These are phyloP conservation scores for Enteromius unitaeniatus DNA, from an alignment of 2,797 vertebrate genomes.

Conservation along the genomic window DNA sequence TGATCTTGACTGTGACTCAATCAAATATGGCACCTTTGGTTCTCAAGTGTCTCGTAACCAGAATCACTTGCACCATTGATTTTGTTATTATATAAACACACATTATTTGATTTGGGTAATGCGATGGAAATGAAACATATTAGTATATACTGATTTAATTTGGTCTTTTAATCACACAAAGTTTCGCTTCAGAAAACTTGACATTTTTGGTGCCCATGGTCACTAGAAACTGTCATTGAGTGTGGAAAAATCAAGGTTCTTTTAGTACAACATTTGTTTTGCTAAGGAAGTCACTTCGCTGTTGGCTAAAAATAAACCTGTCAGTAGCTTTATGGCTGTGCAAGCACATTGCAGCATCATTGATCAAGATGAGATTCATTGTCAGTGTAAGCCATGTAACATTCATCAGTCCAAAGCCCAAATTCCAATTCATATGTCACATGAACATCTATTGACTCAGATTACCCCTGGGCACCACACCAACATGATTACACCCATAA, in stretches of 20 bases:
- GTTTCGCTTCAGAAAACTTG: neutral
- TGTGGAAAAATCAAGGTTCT: neutral
- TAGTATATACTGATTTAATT: neutral
- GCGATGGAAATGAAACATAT: neutral
- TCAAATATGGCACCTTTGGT: neutral
- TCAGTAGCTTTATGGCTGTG: slow-evolving; percentile 5
- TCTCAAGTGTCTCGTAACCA: neutral
- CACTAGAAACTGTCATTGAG: neutral
- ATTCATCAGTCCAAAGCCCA: slow-evolving; percentile 36
- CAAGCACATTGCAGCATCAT: slow-evolving; percentile 22
- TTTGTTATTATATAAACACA: neutral
- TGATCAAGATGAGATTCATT: slow-evolving; percentile 25
- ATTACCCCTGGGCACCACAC: slow-evolving; percentile 20
- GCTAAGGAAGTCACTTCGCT: too few relatives aligned
- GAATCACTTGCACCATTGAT: neutral
- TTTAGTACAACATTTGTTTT: neutral
- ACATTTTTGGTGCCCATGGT: neutral
- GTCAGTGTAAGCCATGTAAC: neutral
- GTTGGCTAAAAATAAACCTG: slow-evolving; percentile 6
- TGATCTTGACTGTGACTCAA: neutral
- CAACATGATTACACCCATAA: slow-evolving; percentile 41
- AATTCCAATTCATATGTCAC: slow-evolving; percentile 35
- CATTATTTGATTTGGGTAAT: neutral
- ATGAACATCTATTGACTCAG: slow-evolving; percentile 29
- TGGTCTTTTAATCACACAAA: neutral